Base-by-base conservation (phyloP, 30 jellyfish, hydroid and myxozoan genomes). In the Chrysaora quinquecirrha region DNA sequence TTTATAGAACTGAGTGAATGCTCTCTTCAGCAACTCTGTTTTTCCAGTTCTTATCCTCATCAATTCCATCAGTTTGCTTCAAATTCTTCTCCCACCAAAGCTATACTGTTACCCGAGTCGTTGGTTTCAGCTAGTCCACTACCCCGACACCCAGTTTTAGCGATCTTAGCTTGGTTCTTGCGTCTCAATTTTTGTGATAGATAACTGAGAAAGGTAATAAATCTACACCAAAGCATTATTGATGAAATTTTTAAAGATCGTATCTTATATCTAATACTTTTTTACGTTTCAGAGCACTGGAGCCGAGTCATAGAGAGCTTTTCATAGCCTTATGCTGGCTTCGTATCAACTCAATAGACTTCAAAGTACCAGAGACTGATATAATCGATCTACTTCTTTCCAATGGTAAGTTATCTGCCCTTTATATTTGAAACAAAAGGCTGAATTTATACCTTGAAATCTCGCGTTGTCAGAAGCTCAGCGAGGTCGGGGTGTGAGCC, bases 291-390 rank as follows among this genome's bases (percentile, higher is more conserved):
- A 82, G 92, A 27, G 58, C 92, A 7, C 49, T 82, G 63, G 43
- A 66, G 47, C 27, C 71, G 11, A 80, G 70, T 18, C 92, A 82
- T 34, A 78, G 22, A 9, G 65, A 69, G 10, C 64, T 82, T 9
- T 82, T 82, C 62, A 46, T 85, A 32, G 60, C 48, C 0, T 64
- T 82, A n/a, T 82, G 92, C 61, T 82, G 92, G 80, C 64, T 82
- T 56, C 64, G 64, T 25, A 68, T 82, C 72, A 47, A 56, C 23
- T 1, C 60, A 1, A 46, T 38, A 0, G 73, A 48, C 14, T 33
- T 50, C 34, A 28, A 82, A 9, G 65, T 62, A 6, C 67, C 82
- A 16, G 80, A 69, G 21, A 4, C 62, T n/a, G 70, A 24, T 1
- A 23, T 75, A 32, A n/a, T 82, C 24, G 71, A 61, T 1, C 27